phyloP scores from a whole-genome alignment of 53 echinoderm and acorn worm species.

The Crossaster papposus region DNA sequence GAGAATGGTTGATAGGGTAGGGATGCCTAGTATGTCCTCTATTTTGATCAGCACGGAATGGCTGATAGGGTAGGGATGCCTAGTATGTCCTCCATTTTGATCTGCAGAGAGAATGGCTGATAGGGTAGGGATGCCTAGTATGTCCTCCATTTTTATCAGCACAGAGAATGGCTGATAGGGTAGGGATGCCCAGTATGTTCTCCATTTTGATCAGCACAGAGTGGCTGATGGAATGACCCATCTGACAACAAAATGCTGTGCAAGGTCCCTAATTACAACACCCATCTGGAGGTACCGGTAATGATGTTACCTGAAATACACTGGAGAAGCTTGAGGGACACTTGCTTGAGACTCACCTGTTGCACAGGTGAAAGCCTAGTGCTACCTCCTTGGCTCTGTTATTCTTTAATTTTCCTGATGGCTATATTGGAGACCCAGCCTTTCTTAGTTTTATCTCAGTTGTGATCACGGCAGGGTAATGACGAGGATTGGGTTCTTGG shows the following conservation, averaged over 20 bases:
- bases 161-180: no score
- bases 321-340: not conserved
- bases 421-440: not conserved
- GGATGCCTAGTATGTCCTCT: not conserved
- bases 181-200: not conserved
- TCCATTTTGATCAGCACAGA: not conserved
- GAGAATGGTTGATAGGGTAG: not conserved
- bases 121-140: conserved; percentile 2
- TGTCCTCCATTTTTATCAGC: not conserved
- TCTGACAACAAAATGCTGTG: not conserved
- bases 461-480: not conserved
- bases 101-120: not conserved
- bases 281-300: not conserved
- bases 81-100: not conserved
- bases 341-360: conserved; percentile 29
- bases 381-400: conserved; percentile 33
- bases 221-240: not conserved
- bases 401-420: conserved; percentile 37
- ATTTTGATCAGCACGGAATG: not conserved
- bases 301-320: conserved; percentile 10
- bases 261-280: conserved; percentile 32
- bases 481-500: not conserved
- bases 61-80: conserved; percentile 8
- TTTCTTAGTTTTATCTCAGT: not conserved
- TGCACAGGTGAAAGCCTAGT: conserved; percentile 33